phyloP scores from a whole-genome alignment of 2,888 invertebrate species.

The Alloplasta piceator region DNA sequence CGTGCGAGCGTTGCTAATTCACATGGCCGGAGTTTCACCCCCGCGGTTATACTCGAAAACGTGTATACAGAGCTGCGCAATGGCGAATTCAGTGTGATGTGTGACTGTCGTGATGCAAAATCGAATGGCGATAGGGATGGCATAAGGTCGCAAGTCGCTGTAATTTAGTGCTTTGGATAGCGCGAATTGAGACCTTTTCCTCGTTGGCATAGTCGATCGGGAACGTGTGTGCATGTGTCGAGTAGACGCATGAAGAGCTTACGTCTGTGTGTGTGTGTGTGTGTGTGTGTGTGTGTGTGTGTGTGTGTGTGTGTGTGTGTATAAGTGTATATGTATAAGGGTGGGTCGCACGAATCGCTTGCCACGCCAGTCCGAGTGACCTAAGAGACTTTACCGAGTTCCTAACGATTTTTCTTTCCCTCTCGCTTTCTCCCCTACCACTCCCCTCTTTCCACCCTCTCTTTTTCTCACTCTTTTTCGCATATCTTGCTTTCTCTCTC shows the following conservation, averaged over 20 bases:
- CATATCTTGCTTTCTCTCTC: constrained; percentile 66
- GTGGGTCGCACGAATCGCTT: constrained; percentile 67
- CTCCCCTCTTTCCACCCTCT: constrained; percentile 21
- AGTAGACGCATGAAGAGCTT: not conserved
- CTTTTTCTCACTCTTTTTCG: constrained; percentile 35
- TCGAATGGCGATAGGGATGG: too few relatives aligned
- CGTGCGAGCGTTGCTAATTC: constrained; percentile 67
- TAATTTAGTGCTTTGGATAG: too few relatives aligned
- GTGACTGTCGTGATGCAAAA: too few relatives aligned
- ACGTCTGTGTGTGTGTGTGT: not conserved
- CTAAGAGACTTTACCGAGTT: constrained; percentile 75
- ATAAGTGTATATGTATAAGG: not conserved
- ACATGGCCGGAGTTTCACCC: constrained; percentile 61
- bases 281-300: not conserved
- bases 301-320: constrained; percentile 18
- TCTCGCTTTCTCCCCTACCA: constrained; percentile 59
- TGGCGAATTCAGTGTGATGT: not conserved
- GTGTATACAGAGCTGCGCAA: not conserved
- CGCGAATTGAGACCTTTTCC: too few relatives aligned
- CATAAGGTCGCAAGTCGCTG: too few relatives aligned
- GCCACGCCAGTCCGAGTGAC: constrained; percentile 73
- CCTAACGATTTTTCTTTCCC: constrained; percentile 76
- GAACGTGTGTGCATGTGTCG: not conserved
- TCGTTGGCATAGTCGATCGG: too few relatives aligned
- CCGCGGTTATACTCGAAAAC: constrained; percentile 41